Conservation (phyloP, 2,113 vertebrate species). For the Struthidea cinerea region DNA sequence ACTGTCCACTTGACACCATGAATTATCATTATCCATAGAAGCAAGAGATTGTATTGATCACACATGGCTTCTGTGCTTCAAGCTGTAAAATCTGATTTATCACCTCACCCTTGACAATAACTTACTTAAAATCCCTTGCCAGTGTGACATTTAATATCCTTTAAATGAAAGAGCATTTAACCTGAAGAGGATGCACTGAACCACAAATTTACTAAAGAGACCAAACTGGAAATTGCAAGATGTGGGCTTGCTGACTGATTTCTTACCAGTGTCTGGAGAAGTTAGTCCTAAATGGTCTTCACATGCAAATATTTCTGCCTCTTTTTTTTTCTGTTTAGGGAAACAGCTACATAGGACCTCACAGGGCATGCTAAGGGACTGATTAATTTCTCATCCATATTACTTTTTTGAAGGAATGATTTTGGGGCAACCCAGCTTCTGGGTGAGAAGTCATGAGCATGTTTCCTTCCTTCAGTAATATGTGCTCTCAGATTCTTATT, state of each 20-base stretch:
- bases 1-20: not conserved
- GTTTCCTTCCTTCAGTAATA: not conserved
- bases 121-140: not conserved
- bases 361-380: not conserved
- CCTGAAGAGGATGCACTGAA: not conserved
- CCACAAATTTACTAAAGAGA: not conserved
- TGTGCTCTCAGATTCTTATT: not conserved
- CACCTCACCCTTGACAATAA: not conserved
- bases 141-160: slow-evolving; percentile 8
- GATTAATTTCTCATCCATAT: not conserved
- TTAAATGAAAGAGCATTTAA: slow-evolving; percentile 30
- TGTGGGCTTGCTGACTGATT: not conserved
- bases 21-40: not conserved
- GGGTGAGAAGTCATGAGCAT: not conserved
- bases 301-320: not conserved
- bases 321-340: not conserved
- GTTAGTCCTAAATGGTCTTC: not conserved
- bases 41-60: slow-evolving; percentile 23
- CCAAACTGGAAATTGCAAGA: not conserved
- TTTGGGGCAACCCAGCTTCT: not conserved
- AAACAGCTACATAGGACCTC: not conserved
- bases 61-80: not conserved
- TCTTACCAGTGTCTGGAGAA: not conserved
- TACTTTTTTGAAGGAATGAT: not conserved
- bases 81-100: slow-evolving; percentile 21